phyloP scores from a whole-genome alignment of 2,113 vertebrate species.

The Amblyornis subalaris region DNA sequence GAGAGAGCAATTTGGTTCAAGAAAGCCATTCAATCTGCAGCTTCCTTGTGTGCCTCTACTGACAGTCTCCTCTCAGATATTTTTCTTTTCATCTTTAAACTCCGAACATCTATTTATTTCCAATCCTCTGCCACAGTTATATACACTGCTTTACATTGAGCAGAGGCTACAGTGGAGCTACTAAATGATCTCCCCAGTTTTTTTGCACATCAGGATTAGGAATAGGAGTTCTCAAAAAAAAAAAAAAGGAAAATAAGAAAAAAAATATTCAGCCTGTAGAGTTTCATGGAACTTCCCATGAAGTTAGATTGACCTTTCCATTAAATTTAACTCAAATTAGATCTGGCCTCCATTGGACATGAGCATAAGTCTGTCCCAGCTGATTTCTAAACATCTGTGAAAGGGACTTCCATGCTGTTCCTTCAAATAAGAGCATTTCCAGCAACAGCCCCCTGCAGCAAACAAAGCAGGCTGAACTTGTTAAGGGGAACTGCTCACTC shows the following conservation, averaged over 20 bases:
- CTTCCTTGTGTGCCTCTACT: not conserved
- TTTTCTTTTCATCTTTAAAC: constrained; percentile 6
- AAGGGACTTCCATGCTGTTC: accelerated
- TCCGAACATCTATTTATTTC: not conserved
- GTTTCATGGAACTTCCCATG: not conserved
- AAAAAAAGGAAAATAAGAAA: not conserved
- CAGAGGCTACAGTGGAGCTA: not conserved
- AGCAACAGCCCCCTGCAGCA: not conserved
- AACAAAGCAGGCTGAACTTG: not conserved
- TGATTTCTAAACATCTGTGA: not conserved
- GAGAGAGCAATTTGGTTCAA: not conserved
- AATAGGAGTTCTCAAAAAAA: not conserved
- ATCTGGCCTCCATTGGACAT: not conserved
- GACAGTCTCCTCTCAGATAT: not conserved
- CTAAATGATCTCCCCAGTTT: not conserved
- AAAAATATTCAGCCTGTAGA: not conserved
- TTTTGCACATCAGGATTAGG: not conserved
- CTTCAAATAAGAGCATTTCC: not conserved
- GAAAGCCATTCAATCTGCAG: not conserved
- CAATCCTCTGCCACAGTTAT: not conserved
- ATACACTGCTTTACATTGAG: not conserved
- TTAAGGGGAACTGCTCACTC: not conserved
- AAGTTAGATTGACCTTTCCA: not conserved
- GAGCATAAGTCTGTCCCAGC: not conserved
- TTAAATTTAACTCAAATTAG: not conserved